Conservation (phyloP, 92 coral and sea anemone species). For the Isaurus tuberculatus region DNA sequence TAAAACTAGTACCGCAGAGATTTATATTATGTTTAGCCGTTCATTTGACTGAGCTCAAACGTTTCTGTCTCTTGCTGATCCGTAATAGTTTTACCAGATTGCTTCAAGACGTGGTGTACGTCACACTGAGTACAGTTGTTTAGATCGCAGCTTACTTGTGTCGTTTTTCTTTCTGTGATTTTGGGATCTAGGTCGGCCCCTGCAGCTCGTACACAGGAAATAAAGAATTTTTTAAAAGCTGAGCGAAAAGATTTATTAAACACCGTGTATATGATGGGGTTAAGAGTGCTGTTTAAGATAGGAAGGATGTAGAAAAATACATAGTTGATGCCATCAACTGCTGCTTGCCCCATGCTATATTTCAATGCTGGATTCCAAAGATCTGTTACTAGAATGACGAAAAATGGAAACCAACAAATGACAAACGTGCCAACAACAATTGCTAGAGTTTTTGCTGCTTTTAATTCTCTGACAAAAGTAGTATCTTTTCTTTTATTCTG, state of each 20-base stretch:
- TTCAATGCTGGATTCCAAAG: conserved; percentile 57
- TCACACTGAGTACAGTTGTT: conserved; percentile 14
- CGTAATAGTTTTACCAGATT: neutral
- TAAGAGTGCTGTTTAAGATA: conserved; percentile 33
- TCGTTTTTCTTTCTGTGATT: conserved; percentile 6
- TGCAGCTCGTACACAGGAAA: neutral
- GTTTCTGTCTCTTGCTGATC: conserved; percentile 25
- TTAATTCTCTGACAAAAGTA: conserved; percentile 79
- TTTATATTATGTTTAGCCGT: too few species aligned
- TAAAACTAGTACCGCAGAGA: too few species aligned
- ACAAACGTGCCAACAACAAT: conserved; percentile 90
- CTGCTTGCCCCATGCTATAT: neutral
- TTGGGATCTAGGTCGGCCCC: neutral
- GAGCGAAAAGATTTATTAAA: conserved; percentile 30
- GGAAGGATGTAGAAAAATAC: conserved; percentile 11
- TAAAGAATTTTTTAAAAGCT: conserved; percentile 35
- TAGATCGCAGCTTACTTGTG: conserved; percentile 30
- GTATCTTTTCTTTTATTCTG: conserved; percentile 61
- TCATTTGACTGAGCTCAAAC: conserved; percentile 24
- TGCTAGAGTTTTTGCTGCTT: conserved; percentile 95
- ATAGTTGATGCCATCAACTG: neutral
- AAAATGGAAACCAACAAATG: conserved; percentile 91
- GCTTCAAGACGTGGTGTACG: neutral
- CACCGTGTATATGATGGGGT: conserved; percentile 35
- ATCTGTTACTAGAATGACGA: conserved; percentile 55